These are phyloP conservation scores for Gephyroberyx darwinii DNA, from an alignment of 2,797 vertebrate species.

Conservation along the genomic window DNA sequence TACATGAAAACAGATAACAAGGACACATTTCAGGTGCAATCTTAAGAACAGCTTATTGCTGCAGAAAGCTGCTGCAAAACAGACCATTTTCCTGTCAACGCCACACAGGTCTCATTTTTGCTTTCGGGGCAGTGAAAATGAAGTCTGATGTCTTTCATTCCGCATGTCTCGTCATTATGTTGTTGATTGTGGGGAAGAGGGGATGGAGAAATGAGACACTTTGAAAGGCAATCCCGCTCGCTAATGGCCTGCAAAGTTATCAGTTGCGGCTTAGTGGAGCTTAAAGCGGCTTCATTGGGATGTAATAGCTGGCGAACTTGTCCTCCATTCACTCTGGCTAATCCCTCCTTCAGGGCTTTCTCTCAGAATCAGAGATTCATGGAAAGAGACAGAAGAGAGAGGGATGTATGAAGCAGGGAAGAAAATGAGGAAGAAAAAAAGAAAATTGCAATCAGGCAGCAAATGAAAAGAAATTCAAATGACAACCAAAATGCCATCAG, in stretches of 20 bases:
- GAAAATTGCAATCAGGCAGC: conserved; percentile 68
- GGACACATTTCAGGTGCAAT: conserved; percentile 35
- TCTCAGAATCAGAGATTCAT: conserved; percentile 76
- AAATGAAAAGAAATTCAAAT: conserved; percentile 70
- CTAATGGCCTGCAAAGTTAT: conserved; percentile 86
- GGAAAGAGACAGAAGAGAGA: conserved; percentile 67
- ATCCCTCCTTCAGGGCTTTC: conserved; percentile 79
- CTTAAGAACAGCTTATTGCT: conserved; percentile 18
- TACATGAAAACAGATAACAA: conserved; percentile 40
- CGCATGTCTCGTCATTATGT: conserved; percentile 69
- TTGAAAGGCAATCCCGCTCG: conserved; percentile 78
- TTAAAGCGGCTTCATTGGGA: conserved; percentile 80
- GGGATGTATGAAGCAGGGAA: conserved; percentile 49
- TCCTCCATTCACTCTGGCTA: conserved; percentile 78
- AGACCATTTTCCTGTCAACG: conserved; percentile 54
- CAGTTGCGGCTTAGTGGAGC: conserved; percentile 83
- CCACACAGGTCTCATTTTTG: conserved; percentile 43
- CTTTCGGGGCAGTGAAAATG: conserved; percentile 54
- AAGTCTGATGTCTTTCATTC: conserved; percentile 64
- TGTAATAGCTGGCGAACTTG: conserved; percentile 82
- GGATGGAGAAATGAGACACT: conserved; percentile 67
- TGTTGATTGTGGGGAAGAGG: conserved; percentile 73
- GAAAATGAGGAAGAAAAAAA: conserved; percentile 64
- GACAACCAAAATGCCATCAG: conserved; percentile 44
- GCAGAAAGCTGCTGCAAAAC: conserved; percentile 28